Evolutionary conservation across 2,113 vertebrate genomes (phyloP), one percentile per base, ranked within the genome.

Genomic region (Cyanistes caeruleus): DNA sequence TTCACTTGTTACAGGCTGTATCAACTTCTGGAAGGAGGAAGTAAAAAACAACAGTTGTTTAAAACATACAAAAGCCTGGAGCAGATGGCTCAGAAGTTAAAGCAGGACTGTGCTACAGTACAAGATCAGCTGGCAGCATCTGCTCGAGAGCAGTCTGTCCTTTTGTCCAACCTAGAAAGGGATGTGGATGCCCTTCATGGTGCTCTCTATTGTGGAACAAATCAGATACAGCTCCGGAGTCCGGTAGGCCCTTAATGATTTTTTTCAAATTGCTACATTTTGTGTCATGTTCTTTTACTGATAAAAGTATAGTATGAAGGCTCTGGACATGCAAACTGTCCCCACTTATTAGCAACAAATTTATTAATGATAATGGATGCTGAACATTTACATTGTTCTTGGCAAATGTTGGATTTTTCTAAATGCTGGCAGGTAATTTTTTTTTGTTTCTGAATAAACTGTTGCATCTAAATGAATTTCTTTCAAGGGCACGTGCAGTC

Each of bases 21-120:
- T 89, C 97, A 98, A 89, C 98, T 99, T 86, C 97, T 99, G 77
- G 98, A 99, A 96, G 97, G 96, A 93, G 93, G 70, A 52, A 98
- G 68, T 90, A 76, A 96, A 74, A 98, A 97, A 39, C 97, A 97
- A 7, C 98, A 99, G 21, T 98, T 99, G 87, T 99, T 99, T 90
- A 98, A 97, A 92, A 99, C 99, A 1, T 98, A 98, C 6, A 90
- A 97, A 94, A 97, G 73, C 16, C 83, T 99, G 96, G 97, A 99
- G 82, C 97, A 98, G 58, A 97, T 98, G 68, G 98, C 98, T 78
- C 77, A 53, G 77, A 98, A 97, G 81, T 97, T 99, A 30, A 97
- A 97, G 62, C 87, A 95, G 84, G 98, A 98, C 86, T 97, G 98
- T 93, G 93, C 92, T 89, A 37, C 83, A 30, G 87, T 95, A 41